Conservation (phyloP, 1,140 invertebrate species). For the Lutraria rhynchaena region DNA sequence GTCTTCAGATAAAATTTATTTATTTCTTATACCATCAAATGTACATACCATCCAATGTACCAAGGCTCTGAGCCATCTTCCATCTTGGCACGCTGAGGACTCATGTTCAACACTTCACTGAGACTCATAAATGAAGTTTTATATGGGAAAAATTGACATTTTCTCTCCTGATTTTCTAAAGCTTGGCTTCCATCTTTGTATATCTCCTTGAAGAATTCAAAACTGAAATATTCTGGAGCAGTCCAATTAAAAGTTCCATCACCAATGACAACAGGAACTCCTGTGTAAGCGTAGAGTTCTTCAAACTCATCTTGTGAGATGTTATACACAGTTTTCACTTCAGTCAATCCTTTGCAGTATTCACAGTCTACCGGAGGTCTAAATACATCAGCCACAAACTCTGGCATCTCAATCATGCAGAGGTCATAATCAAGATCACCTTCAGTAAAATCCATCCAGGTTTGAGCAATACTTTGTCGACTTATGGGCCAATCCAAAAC, state of each 20-base stretch:
- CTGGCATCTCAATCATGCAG: constrained; percentile 84
- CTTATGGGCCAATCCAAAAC: constrained; percentile 72
- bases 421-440: constrained; percentile 66
- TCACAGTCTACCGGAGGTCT: constrained; percentile 91
- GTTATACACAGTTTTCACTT: constrained; percentile 85
- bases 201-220: constrained; percentile 91
- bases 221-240: constrained; percentile 88
- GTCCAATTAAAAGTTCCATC: constrained; percentile 92
- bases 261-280: constrained; percentile 90
- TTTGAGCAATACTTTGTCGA: constrained; percentile 57
- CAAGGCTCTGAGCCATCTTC: constrained; percentile 87
- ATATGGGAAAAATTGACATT: constrained; percentile 96
- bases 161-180: constrained; percentile 67
- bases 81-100: constrained; percentile 86
- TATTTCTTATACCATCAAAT: not conserved
- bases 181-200: constrained; percentile 84
- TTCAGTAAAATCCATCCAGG: constrained; percentile 61
- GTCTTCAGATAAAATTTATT: too few relatives aligned
- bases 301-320: constrained; percentile 85
- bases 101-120: constrained; percentile 89
- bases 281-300: constrained; percentile 87
- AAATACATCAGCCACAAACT: constrained; percentile 85
- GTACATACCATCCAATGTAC: constrained; percentile 95
- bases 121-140: constrained; percentile 91
- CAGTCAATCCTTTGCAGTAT: constrained; percentile 87